Evolutionary conservation across 2,888 invertebrate species (phyloP), one percentile per base, ranked within the genome.

Genomic region (Biston stratarius): DNA sequence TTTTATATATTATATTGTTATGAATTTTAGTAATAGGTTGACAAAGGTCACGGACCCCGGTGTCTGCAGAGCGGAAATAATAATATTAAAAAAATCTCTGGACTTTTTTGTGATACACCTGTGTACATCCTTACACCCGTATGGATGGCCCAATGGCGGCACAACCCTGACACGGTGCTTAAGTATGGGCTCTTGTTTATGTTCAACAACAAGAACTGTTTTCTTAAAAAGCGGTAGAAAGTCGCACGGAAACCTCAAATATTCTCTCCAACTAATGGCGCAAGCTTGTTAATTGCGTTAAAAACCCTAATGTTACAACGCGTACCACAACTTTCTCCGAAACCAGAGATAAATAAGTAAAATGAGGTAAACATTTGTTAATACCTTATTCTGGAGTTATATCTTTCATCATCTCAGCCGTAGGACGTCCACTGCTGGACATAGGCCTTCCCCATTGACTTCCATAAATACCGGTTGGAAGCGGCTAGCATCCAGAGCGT

Each of bases 231-330:
- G 64, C 45, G 44, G 48, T 42, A 51, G 63, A 68, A 68, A 63
- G 63, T 60, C 34, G 36, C n/a, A 14, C 40, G 40, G 55, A 55
- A 67, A 63, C 63, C 68, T 67, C 58, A 55, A 58, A 61, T 61
- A 48, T 64, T 55, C 51, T 48, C 62, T 64, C 24, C 53, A 68
- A 57, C 70, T 72, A 72, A 70, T 72, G 72, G 69, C 64, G 61
- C 70, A 56, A 65, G 62, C 59, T 63, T 64, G 73, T 67, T 73
- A 74, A 73, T 73, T 68, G 66, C 68, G 64, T 67, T 56, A 69
- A 71, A 68, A 61, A 67, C 66, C 53, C 72, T 70, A 73, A 69
- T 72, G 68, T 71, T 58, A 24, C 40, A 24, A 33, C 55, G 55
- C 51, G 47, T 52, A 60, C 52, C 52, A 51, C 51, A 11, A 34